Conservation (phyloP, 2,797 vertebrate species). For the Trichosurus vulpecula region DNA sequence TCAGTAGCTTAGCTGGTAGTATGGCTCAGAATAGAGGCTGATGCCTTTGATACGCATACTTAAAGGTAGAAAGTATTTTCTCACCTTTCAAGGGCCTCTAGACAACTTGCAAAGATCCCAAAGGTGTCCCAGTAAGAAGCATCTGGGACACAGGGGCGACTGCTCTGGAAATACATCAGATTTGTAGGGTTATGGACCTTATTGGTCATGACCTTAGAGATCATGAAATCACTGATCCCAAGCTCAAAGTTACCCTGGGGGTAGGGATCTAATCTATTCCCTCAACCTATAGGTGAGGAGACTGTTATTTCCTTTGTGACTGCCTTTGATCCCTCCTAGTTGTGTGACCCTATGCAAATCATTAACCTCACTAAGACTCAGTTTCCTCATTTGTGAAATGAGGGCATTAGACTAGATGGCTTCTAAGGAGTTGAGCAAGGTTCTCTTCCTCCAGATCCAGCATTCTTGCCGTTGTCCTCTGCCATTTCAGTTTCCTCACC, state of each 20-base stretch:
- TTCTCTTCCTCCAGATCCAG: neutral
- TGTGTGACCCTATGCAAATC: neutral
- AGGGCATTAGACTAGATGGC: neutral
- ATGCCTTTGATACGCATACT: conserved; percentile 9
- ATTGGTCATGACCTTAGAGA: too few relatives aligned
- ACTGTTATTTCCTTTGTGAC: neutral
- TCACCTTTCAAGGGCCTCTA: conserved; percentile 1
- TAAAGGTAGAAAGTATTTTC: conserved; percentile 3
- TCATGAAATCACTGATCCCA: neutral
- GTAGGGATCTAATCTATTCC: neutral
- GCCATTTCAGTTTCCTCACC: neutral
- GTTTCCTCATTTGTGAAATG: neutral
- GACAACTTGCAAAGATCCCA: neutral
- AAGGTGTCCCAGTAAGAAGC: neutral
- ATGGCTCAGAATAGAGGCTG: neutral
- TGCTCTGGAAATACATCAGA: neutral
- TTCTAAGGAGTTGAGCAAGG: neutral
- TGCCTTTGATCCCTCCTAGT: neutral
- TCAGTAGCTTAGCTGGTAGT: neutral
- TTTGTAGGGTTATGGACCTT: neutral
- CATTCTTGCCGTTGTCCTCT: neutral
- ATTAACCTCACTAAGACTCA: neutral
- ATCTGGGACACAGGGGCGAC: neutral
- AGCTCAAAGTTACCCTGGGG: neutral
- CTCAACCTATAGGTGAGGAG: neutral